A percentile compares a stretch with the other conserved stretches of the same genome.
Evolutionary conservation across 2,113 vertebrate genomes (phyloP).

Genomic region (Phasianus colchicus): DNA sequence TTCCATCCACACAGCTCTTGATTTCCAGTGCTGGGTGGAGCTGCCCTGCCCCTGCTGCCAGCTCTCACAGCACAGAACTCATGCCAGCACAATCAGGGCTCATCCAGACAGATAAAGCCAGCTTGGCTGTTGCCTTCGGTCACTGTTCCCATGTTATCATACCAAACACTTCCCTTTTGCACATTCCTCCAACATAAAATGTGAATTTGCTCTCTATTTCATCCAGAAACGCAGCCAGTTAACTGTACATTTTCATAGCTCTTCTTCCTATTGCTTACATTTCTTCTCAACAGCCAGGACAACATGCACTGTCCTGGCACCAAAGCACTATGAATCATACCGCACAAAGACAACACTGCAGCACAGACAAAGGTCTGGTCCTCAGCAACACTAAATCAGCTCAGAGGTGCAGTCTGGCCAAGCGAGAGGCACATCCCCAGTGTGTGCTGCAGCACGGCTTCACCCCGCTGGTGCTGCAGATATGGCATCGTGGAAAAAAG

Average conservation of each 20-base stretch:
- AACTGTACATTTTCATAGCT: background rate
- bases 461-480: background rate
- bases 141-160: background rate
- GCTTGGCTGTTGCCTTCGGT: background rate
- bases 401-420: background rate
- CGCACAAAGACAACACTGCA: background rate
- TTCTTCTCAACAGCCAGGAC: background rate
- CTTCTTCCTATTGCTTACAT: background rate
- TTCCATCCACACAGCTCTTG: accelerated
- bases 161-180: background rate
- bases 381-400: background rate
- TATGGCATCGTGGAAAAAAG: background rate
- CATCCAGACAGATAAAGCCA: background rate
- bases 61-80: background rate
- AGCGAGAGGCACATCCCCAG: background rate
- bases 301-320: accelerated
- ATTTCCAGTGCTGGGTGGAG: background rate
- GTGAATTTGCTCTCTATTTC: background rate
- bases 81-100: accelerated
- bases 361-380: background rate
- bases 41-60: background rate
- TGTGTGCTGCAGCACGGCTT: background rate
- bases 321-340: background rate
- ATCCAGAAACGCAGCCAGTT: background rate
- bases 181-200: background rate